Conservation (phyloP, 2,797 vertebrate genomes). For the Oceanodroma leucorhoa region DNA sequence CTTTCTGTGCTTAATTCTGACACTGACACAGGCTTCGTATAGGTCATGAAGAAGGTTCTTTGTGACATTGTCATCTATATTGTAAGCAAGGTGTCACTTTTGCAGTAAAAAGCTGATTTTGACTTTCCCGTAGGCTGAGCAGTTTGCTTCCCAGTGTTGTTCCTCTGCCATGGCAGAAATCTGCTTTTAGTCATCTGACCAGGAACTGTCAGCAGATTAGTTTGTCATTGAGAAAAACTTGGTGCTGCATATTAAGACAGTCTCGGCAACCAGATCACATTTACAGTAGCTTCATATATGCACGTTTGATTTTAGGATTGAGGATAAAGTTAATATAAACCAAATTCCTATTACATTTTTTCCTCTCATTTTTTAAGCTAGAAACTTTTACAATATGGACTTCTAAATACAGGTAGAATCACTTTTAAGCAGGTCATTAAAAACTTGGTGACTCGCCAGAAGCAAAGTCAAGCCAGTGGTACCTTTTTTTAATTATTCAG, state of each 20-base stretch:
- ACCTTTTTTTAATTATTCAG: neutral
- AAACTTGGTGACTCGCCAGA: neutral
- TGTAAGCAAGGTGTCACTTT: neutral
- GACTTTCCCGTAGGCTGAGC: accelerated
- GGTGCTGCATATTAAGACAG: neutral
- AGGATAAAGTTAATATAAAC: neutral
- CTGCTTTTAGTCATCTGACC: neutral
- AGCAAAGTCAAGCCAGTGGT: neutral
- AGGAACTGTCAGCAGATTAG: neutral
- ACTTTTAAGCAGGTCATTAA: neutral
- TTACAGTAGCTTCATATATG: neutral
- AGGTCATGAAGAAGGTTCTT: neutral
- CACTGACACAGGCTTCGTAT: neutral
- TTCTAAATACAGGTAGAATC: neutral
- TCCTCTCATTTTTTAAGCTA: neutral
- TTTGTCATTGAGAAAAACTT: neutral
- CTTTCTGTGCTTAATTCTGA: neutral
- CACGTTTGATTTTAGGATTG: neutral
- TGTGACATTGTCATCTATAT: neutral
- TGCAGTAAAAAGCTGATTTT: neutral
- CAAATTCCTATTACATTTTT: neutral
- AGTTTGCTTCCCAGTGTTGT: neutral
- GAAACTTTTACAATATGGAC: neutral
- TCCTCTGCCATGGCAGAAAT: neutral
- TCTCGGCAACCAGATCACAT: accelerated